Evolutionary conservation across 2,797 vertebrate genomes (phyloP), one percentile per base, ranked within the genome.

Genomic region (Poecilia velifera): DNA sequence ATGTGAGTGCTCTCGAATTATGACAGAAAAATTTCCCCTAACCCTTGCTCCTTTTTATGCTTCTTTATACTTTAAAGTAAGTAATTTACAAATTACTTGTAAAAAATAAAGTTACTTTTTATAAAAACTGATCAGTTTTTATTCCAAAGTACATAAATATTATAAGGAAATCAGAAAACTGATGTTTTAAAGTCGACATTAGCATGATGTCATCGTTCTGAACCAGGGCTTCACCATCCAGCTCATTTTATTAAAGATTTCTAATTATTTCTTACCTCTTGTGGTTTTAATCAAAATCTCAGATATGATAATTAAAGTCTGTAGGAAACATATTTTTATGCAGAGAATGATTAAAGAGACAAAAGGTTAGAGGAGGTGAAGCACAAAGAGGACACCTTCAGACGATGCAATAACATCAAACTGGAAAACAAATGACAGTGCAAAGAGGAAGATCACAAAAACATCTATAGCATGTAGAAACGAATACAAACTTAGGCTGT

Each of bases 351-450:
- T 34, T 59, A 12, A 72, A 74, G 39, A 43, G 20, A 39, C n/a
- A 59, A 28, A 64, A 53, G 70, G 74, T n/a, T 9, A 46, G 28
- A 14, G 39, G 72, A 77, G 82, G 82, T 75, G 51, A 86, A 76
- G 59, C 36, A 46, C 13, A n/a, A n/a, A 66, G 80, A 86, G 80
- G 82, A 82, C 72, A 81, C 82, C 57, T 34, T 87, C 77, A n/a
- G 81, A 76, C 77, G 78, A 85, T 74, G 41, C 68, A 86, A 87
- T 81, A 3, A 68, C 76, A 87, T 86, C 82, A 85, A 90, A 82
- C 10, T 59, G 57, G 31, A 62, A 62, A 59, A 59, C 28, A 59
- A 62, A 62, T 18, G 57, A 34, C 31, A 16, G n/a, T 5, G 7
- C 57, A 62, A 18, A 55, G 3, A 34, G 14, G 31, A 59, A 59